These are phyloP conservation scores for Leptodactylus fallax DNA, from an alignment of 2,797 vertebrate genomes.

Conservation along the genomic window DNA sequence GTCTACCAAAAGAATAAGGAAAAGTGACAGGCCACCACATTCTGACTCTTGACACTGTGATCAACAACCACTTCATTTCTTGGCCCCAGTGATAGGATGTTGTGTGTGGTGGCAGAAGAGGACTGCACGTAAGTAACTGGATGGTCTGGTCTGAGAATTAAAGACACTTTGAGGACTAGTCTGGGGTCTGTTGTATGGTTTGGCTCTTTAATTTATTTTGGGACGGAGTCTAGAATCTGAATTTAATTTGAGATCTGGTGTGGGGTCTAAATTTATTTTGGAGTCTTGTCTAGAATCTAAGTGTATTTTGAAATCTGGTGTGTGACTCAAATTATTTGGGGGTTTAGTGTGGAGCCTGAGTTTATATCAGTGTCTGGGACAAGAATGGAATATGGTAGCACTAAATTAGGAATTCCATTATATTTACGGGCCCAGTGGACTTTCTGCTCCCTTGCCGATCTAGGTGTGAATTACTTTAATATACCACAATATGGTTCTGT, in stretches of 20 bases:
- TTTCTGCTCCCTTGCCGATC: neutral
- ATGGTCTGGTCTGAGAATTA: too few relatives aligned
- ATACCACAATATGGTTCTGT: neutral
- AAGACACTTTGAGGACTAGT: neutral
- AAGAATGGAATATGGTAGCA: neutral
- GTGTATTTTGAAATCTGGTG: neutral
- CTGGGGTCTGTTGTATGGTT: neutral
- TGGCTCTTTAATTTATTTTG: neutral
- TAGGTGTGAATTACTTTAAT: neutral
- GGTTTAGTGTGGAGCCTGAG: neutral
- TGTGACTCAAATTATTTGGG: neutral
- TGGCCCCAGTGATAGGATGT: too few relatives aligned
- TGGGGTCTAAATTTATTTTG: neutral
- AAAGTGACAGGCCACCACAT: too few relatives aligned
- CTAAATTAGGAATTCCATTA: neutral
- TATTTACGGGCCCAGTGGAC: neutral
- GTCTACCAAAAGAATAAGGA: too few relatives aligned
- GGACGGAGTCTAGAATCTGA: neutral
- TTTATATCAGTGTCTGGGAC: neutral
- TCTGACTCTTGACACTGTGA: too few relatives aligned
- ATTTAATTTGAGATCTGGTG: neutral
- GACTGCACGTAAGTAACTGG: neutral
- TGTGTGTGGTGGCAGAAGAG: neutral
- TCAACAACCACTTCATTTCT: too few relatives aligned
- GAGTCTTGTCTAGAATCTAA: neutral